phyloP scores from a whole-genome alignment of 2,888 invertebrate species.

The Agrochola macilenta region DNA sequence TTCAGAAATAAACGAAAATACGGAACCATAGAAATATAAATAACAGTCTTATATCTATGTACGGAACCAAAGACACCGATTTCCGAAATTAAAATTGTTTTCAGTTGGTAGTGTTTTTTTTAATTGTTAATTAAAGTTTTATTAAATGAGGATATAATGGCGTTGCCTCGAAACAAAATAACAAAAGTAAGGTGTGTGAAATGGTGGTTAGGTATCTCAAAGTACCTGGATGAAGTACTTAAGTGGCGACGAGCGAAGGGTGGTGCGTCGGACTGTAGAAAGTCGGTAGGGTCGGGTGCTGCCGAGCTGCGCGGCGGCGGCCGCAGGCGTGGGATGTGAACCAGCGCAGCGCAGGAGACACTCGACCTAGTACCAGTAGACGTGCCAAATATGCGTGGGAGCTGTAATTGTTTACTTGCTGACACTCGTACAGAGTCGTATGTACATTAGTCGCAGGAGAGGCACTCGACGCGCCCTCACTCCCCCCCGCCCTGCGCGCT shows the following conservation, averaged over 20 bases:
- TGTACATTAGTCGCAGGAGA: conserved; percentile 36
- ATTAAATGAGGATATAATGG: too few species aligned
- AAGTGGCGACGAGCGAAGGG: neutral
- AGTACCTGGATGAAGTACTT: neutral
- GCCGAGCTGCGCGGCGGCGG: neutral
- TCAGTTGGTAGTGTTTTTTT: too few species aligned
- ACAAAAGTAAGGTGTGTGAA: too few species aligned
- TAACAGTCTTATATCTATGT: too few species aligned
- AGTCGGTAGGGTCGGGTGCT: neutral
- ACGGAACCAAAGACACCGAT: too few species aligned
- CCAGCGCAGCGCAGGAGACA: conserved; percentile 23
- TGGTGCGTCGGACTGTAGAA: neutral
- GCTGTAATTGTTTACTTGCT: conserved; percentile 71
- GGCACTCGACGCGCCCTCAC: conserved; percentile 30
- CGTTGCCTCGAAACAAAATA: too few species aligned
- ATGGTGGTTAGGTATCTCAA: too few species aligned
- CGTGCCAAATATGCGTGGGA: conserved; percentile 64
- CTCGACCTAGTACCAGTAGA: conserved; percentile 15
- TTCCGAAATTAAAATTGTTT: too few species aligned
- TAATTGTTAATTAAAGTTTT: too few species aligned
- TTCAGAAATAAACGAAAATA: too few species aligned
- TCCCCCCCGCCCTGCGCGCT: neutral
- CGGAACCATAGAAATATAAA: too few species aligned
- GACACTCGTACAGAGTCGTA: conserved; percentile 31
- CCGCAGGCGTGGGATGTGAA: conserved; percentile 46